Conservation (phyloP, 2,797 vertebrate species). For the Tragopan temminckii region DNA sequence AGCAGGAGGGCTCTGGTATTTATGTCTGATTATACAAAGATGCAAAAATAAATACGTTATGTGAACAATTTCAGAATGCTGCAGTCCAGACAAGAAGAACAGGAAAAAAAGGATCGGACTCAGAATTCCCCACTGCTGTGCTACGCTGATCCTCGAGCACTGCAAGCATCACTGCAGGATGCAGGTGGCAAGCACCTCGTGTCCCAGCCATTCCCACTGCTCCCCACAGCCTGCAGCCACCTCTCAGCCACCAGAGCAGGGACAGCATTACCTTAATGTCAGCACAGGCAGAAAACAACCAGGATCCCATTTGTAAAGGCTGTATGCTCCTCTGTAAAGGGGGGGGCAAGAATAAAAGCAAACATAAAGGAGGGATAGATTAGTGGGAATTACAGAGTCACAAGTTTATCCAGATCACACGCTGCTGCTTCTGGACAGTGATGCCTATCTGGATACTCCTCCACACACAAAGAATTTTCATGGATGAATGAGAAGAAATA, state of each 20-base stretch:
- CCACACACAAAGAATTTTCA: neutral
- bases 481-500: neutral
- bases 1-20: neutral
- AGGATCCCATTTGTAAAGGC: neutral
- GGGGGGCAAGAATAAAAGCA: neutral
- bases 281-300: fast-evolving
- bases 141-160: neutral
- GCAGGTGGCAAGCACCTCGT: neutral
- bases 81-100: neutral
- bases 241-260: neutral
- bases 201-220: neutral
- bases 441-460: neutral
- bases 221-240: neutral
- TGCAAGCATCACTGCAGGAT: neutral
- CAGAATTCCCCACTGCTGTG: neutral
- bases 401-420: neutral
- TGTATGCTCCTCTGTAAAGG: neutral
- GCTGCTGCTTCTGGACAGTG: neutral
- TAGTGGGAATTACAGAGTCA: neutral
- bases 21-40: neutral
- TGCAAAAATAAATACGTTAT: neutral
- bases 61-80: neutral
- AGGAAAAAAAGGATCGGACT: neutral
- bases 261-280: neutral
- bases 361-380: neutral